Evolutionary conservation across 1,140 invertebrate species (phyloP), one percentile per base, ranked within the genome.

Genomic region (Leptinotarsa lineolata): DNA sequence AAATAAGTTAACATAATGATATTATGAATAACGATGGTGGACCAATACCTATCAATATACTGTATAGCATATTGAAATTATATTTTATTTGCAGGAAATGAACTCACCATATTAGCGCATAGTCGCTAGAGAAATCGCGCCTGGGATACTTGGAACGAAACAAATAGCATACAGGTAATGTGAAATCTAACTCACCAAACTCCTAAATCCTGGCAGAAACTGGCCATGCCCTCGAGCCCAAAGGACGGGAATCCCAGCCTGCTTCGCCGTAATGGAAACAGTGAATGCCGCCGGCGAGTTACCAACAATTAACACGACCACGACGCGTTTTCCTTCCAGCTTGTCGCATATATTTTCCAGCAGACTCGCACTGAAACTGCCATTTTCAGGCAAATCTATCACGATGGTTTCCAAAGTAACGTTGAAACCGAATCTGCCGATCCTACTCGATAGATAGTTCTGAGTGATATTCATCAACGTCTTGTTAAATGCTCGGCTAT

Each of bases 271-370:
- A 72, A 84, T 65, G 39, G 81, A 81, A 58, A 85, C 82, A 6
- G 83, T 84, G 72, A 83, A 83, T 2, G 83, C 84, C 44, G 85
- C 84, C 59, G 84, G 83, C 15, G 83, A 81, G 74, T 82, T 76
- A 16, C 85, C 84, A 63, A 86, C 74, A 21, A 86, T 78, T 64
- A 86, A 72, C 21, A 85, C 77, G 4, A 81, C 84, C 16, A 82
- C 80, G 21, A 86, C 81, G 61, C 83, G 83, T 74, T 83, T 81
- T 3, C 80, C 81, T 48, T 85, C 82, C 58, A 84, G 82, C 68
- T 81, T 77, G 4, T 77, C 74, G 77, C 85, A 86, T 16, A 85
- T 60, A n/a, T 68, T 70, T 70, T 82, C 79, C 70, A 86, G 72
- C 16, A 86, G 74, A 3, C 72, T 77, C 24, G 80, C 80, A 63